These are phyloP conservation scores for Epinephelus fuscoguttatus DNA, from an alignment of 2,113 vertebrate species.

Conservation along the genomic window DNA sequence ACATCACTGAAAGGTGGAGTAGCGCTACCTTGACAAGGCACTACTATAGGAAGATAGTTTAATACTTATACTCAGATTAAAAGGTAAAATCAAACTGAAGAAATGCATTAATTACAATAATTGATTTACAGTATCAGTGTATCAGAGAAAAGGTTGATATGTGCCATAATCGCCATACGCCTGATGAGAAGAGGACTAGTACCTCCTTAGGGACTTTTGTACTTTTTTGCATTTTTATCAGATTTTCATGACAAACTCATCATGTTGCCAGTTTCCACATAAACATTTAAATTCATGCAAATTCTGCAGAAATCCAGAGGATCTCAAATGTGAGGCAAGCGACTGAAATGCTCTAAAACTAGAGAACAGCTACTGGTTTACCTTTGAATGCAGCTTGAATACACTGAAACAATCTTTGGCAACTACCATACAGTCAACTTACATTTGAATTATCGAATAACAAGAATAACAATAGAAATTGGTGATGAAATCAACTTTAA, in stretches of 20 bases:
- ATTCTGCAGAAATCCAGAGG: slow-evolving; percentile 24
- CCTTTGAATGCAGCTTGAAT: background rate
- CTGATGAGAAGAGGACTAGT: background rate
- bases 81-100: background rate
- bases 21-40: background rate
- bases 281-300: slow-evolving; percentile 36
- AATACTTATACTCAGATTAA: background rate
- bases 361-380: background rate
- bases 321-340: slow-evolving; percentile 7
- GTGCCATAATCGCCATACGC: background rate
- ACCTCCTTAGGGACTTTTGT: slow-evolving; percentile 2
- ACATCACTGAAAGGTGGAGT: slow-evolving; percentile 31
- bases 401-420: background rate
- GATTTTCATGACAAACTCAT: slow-evolving; percentile 29
- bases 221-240: slow-evolving; percentile 18
- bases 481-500: background rate
- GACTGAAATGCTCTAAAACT: background rate
- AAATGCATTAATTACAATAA: background rate
- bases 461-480: background rate
- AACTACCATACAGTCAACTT: background rate
- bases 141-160: background rate
- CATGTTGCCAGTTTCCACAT: background rate
- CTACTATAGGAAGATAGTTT: background rate
- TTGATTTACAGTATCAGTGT: background rate
- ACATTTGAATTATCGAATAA: background rate